A percentile compares a stretch with the other conserved stretches of the same genome.
Conservation (phyloP, 2,797 vertebrate species). For the Halcyon badia region DNA sequence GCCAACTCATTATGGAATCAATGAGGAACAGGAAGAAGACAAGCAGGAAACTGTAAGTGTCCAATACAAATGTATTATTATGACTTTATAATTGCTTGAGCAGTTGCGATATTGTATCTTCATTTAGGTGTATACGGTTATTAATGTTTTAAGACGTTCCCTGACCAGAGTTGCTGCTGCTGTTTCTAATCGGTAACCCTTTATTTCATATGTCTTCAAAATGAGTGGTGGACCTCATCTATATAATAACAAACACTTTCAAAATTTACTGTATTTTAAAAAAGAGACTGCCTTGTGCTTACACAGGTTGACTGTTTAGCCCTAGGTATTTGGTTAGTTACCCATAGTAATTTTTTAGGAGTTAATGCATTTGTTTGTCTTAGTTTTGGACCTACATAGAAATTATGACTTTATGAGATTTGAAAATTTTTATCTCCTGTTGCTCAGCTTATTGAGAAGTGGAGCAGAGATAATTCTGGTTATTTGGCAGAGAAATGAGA, state of each 20-base stretch:
- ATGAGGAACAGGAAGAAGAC: neutral
- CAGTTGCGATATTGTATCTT: neutral
- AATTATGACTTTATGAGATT: neutral
- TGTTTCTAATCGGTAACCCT: neutral
- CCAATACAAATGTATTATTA: neutral
- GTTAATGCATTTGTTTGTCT: neutral
- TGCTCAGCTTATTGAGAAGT: neutral
- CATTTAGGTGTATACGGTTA: neutral
- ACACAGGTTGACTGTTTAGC: neutral
- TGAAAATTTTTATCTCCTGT: neutral
- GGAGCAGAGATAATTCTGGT: neutral
- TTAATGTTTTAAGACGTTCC: constrained; percentile 30
- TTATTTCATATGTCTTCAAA: neutral
- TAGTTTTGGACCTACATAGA: neutral
- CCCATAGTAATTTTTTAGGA: neutral
- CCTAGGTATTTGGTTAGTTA: neutral
- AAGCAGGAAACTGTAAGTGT: constrained; percentile 8
- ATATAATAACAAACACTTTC: neutral
- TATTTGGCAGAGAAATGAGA: neutral
- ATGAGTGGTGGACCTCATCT: neutral
- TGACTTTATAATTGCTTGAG: constrained; percentile 15
- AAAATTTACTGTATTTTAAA: neutral
- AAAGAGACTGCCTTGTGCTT: neutral
- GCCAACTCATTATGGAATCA: neutral
- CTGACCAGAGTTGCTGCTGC: neutral